Base-by-base conservation (phyloP, 2,113 vertebrate genomes). In the Corynorhinus townsendii region DNA sequence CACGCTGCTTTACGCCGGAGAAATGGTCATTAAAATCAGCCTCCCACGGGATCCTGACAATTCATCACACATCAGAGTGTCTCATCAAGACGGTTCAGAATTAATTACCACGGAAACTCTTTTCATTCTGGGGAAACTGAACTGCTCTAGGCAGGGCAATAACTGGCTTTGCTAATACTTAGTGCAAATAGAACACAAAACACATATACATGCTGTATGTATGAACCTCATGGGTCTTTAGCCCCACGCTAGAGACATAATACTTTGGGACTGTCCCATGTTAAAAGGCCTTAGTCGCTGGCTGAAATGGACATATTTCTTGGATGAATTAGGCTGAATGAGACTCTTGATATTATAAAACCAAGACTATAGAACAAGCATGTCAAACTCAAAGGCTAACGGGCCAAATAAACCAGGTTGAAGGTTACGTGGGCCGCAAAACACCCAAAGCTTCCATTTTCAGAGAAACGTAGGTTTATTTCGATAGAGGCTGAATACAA, bases 61-160 rank as follows among this genome's bases (percentile, higher is more conserved):
- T 92, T 94, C 73, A 92, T 96, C 66, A 94, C 86, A 77, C 62
- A 5, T 19, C 0, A 7, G 4, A 17, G 10, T 4, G 38, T 84
- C 87, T 69, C 92, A 71, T 49, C 83, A 62, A 91, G 94, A 73
- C 24, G 64, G 95, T 68, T 88, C 93, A 84, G 17, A 0, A 68
- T 93, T 82, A 96, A 97, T 95, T 91, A 96, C 45, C 92, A 56
- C 68, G n/a, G 56, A 38, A 47, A 72, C 73, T 4, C 7, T 68
- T 80, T 26, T 19, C 77, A 15, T 47, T 66, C 17, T 43, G 52
- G 11, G 47, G 62, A 59, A 72, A n/a, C 30, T 5, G 12, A 72
- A 71, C 0, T 26, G 4, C 59, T 71, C 47, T 2, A 0, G 0
- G 3, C 30, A 28, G 33, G 35, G n/a, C 45, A 17, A 2, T 8